Evolutionary conservation across 2,888 invertebrate species (phyloP).

Genomic region (Eupithecia pulchellata): DNA sequence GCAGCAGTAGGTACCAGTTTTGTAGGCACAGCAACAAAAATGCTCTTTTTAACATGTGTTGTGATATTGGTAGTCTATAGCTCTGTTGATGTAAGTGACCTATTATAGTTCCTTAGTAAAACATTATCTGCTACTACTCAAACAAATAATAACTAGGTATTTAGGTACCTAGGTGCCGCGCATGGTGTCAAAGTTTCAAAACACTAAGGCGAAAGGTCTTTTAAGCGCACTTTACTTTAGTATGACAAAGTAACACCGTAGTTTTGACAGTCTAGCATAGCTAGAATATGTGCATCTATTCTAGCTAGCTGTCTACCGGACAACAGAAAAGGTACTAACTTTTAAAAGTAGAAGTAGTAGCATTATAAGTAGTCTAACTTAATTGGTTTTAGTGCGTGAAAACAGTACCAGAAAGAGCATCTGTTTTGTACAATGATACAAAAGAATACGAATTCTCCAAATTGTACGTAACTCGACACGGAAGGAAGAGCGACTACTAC

Average conservation of each 20-base stretch:
- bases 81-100: neutral
- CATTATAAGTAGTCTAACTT: neutral
- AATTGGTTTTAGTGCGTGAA: constrained; percentile 43
- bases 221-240: too few relatives aligned
- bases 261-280: too few relatives aligned
- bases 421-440: constrained; percentile 41
- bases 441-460: constrained; percentile 42
- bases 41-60: neutral
- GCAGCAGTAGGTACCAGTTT: neutral
- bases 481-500: constrained; percentile 50
- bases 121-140: too few relatives aligned
- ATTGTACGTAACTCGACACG: constrained; percentile 43
- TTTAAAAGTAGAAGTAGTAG: too few relatives aligned
- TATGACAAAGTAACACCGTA: too few relatives aligned
- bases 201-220: too few relatives aligned
- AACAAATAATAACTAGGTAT: too few relatives aligned
- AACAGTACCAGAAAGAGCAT: constrained; percentile 47
- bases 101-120: too few relatives aligned
- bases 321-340: too few relatives aligned
- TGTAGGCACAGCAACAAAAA: neutral
- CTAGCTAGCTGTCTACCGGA: neutral
- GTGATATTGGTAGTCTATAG: neutral
- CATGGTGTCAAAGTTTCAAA: too few relatives aligned
- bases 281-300: too few relatives aligned
- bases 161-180: too few relatives aligned